Conservation (phyloP, 2,113 vertebrate genomes). For the Lamprologus lemairii region DNA sequence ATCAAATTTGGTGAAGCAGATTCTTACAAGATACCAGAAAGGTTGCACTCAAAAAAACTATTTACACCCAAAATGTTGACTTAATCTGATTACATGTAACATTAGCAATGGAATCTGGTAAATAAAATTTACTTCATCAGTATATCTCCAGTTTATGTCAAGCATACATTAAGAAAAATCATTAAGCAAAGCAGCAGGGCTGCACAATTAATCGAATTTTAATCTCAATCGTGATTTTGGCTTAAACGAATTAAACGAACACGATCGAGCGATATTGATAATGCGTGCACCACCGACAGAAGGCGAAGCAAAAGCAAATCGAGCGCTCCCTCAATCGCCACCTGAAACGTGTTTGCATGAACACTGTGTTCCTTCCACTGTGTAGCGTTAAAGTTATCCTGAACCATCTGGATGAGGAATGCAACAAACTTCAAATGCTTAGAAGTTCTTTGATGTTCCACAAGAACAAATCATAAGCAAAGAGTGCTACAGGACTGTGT, state of each 20-base stretch:
- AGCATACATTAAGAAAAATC: not conserved
- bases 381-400: not conserved
- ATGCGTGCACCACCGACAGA: not conserved
- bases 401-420: not conserved
- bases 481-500: not conserved
- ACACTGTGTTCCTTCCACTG: not conserved
- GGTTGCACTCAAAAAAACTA: not conserved
- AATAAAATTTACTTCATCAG: not conserved
- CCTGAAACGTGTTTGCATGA: accelerated
- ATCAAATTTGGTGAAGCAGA: not conserved
- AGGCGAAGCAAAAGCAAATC: not conserved
- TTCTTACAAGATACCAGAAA: not conserved
- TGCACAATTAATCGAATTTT: not conserved
- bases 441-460: not conserved
- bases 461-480: not conserved
- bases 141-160: not conserved
- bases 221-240: not conserved
- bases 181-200: not conserved
- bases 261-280: not conserved
- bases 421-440: not conserved
- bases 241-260: not conserved
- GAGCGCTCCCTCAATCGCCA: not conserved
- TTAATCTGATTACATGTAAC: not conserved
- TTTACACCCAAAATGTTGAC: not conserved
- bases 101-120: not conserved